Conservation (phyloP, 2,888 invertebrate genomes). For the Calliphora vomitoria region DNA sequence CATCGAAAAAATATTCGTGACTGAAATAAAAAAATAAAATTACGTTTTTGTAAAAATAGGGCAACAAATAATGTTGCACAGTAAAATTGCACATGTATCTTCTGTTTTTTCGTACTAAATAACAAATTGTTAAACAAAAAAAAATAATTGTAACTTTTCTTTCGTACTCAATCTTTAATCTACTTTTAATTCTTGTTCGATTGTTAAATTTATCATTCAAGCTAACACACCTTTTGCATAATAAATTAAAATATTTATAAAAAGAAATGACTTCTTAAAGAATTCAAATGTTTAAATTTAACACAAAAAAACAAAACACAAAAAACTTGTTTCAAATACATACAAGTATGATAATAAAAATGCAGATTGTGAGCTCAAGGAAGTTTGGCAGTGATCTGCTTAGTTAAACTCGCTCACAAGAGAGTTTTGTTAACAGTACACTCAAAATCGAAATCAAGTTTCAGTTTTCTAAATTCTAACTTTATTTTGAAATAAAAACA, state of each 20-base stretch:
- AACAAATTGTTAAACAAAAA: no score
- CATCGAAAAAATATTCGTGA: no score
- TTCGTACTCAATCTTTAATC: constrained; percentile 21
- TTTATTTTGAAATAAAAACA: constrained; percentile 49
- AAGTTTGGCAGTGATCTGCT: constrained; percentile 13
- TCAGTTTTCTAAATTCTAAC: constrained; percentile 52
- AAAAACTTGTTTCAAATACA: constrained; percentile 39
- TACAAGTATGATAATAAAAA: neutral
- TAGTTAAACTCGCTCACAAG: neutral
- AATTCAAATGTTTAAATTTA: constrained; percentile 30
- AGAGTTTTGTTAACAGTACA: neutral
- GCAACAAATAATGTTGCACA: no score
- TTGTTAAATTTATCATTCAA: constrained; percentile 25
- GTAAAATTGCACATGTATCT: no score
- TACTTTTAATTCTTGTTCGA: constrained; percentile 38
- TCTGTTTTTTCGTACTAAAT: no score
- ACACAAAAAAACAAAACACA: neutral
- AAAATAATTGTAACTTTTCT: neutral
- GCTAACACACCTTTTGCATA: constrained; percentile 56
- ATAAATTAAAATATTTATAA: constrained; percentile 34
- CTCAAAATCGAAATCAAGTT: constrained; percentile 10
- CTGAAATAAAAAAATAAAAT: no score
- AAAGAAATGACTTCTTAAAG: constrained; percentile 45
- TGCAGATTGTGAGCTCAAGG: constrained; percentile 29
- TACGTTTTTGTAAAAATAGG: no score